A percentile compares a stretch with the other conserved stretches of the same genome.
phyloP scores from a whole-genome alignment of 2,888 invertebrate species.

The Incurvaria masculella region DNA sequence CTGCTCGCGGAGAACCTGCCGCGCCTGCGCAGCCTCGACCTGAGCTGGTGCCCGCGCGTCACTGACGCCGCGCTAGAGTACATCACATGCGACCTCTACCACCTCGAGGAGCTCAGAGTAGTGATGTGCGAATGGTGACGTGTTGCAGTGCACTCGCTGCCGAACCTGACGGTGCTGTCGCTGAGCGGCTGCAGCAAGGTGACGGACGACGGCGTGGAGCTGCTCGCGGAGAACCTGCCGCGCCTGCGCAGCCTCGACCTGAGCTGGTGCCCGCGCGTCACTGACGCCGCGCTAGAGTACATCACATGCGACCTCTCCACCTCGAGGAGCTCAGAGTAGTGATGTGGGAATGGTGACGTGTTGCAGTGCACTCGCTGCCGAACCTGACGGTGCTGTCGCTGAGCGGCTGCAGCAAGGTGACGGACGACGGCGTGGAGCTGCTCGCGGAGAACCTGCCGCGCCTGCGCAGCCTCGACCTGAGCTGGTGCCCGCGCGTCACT shows the following conservation, averaged over 20 bases:
- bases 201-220: constrained; percentile 93
- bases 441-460: constrained; percentile 93
- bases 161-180: constrained; percentile 89
- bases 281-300: constrained; percentile 93
- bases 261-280: constrained; percentile 95
- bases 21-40: constrained; percentile 83
- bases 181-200: constrained; percentile 96
- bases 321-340: constrained; percentile 91
- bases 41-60: constrained; percentile 96
- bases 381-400: constrained; percentile 90
- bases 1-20: constrained; percentile 92
- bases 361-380: constrained; percentile 88
- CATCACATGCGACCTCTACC: constrained; percentile 94
- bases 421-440: constrained; percentile 93
- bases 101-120: constrained; percentile 90
- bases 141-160: constrained; percentile 83
- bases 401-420: constrained; percentile 95
- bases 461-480: constrained; percentile 84
- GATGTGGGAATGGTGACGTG: constrained; percentile 68
- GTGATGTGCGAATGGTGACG: too few species aligned
- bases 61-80: constrained; percentile 95
- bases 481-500: constrained; percentile 96
- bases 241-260: constrained; percentile 87
- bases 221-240: constrained; percentile 91
- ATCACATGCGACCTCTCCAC: constrained; percentile 94